phyloP scores from a whole-genome alignment of 2,888 invertebrate species.

The Chrysolina haemoptera region DNA sequence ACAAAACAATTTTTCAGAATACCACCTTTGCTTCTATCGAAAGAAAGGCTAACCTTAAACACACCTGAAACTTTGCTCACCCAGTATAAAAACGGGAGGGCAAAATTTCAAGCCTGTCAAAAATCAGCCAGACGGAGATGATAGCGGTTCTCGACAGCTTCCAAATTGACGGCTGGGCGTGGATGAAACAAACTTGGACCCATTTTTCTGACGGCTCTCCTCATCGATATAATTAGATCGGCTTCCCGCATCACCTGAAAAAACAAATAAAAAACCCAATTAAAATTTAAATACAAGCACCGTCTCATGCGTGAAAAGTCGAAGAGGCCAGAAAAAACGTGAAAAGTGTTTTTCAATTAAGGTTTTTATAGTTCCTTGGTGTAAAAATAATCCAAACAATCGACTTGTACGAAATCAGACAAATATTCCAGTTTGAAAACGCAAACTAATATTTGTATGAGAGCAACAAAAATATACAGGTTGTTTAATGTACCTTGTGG shows the following conservation, averaged over 20 bases:
- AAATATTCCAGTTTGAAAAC: too few relatives aligned
- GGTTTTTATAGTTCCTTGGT: too few relatives aligned
- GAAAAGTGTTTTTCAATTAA: too few relatives aligned
- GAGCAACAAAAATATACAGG: too few relatives aligned
- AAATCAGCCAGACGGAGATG: conserved; percentile 34
- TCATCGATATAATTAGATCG: conserved; percentile 41
- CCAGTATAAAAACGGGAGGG: conserved; percentile 81
- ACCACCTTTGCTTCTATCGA: neutral
- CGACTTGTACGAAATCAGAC: too few relatives aligned
- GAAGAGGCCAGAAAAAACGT: too few relatives aligned
- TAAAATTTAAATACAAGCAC: conserved; percentile 55
- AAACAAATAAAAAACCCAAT: conserved; percentile 58
- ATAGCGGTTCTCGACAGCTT: conserved; percentile 27
- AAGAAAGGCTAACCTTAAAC: conserved; percentile 69
- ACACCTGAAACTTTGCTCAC: conserved; percentile 94
- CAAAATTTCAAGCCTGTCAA: conserved; percentile 83
- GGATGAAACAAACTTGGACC: neutral
- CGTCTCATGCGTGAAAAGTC: neutral
- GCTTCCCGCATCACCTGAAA: conserved; percentile 54
- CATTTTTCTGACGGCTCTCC: conserved; percentile 15
- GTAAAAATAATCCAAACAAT: too few relatives aligned
- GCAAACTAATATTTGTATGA: too few relatives aligned
- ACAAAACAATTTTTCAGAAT: neutral
- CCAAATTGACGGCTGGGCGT: conserved; percentile 34
- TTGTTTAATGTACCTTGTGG: too few relatives aligned